Percentiles rank a stretch among this genome's conserved stretches.
Conservation (phyloP, 2,113 vertebrate species). For the Dipodomys stephensi region DNA sequence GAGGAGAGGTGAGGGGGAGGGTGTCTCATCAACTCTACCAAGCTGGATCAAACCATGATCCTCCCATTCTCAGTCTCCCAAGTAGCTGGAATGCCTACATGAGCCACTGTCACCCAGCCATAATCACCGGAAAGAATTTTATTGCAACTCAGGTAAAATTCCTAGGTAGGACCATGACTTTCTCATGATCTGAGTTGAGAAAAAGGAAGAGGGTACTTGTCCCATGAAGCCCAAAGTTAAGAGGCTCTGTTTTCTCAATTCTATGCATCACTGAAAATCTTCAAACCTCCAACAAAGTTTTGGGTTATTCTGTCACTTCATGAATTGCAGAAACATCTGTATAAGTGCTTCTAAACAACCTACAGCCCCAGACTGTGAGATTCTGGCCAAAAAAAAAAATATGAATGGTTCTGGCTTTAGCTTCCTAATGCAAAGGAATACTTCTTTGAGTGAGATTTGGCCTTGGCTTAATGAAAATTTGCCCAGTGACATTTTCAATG, state of each 20-base stretch:
- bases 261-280: neutral
- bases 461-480: neutral
- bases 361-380: neutral
- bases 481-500: neutral
- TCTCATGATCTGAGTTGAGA: neutral
- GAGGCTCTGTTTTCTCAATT: constrained; percentile 20
- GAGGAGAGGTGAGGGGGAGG: no score
- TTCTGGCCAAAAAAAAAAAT: neutral
- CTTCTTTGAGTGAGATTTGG: neutral
- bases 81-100: no score
- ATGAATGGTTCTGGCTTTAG: neutral
- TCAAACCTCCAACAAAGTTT: neutral
- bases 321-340: constrained; percentile 40
- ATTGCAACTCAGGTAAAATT: neutral
- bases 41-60: no score
- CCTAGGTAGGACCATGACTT: neutral
- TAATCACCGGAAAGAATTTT: neutral
- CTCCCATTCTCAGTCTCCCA: no score
- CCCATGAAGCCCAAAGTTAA: constrained; percentile 3
- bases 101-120: no score
- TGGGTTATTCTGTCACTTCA: neutral
- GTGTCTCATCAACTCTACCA: no score
- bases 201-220: neutral
- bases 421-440: neutral
- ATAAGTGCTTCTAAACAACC: constrained; percentile 26